Evolutionary conservation across 1,140 invertebrate genomes (phyloP), one percentile per base, ranked within the genome.

Genomic region (Eueides isabella): DNA sequence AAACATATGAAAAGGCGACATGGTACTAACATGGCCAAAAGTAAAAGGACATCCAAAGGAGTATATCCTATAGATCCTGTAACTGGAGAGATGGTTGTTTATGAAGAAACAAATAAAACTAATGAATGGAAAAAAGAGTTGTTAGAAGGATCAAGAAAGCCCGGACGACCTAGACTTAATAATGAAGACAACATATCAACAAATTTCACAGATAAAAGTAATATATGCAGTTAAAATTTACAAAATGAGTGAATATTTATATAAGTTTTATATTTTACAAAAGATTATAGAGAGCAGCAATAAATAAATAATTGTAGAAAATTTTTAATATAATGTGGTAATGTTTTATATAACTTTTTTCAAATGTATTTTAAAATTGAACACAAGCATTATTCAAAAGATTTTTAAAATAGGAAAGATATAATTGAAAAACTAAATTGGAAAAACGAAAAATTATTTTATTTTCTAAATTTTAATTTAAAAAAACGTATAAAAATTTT

Each of bases 1-100:
- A 96, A 96, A 80, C 96, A 96, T 77, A 96, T 96, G 96, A 96
- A 96, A 88, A 86, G 96, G 28, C 86, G 95, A 44, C 96, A 96
- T 74, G 94, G 95, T 44, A 95, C 81, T 11, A 84, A 90, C 38
- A 90, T 81, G 48, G 80, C 90, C 0, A 92, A 92, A 33, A 91
- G 86, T 64, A 91, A 90, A 78, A 77, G 80, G 12, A 89, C 89
- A 7, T 82, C 87, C 7, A 82, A 88, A 62, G 87, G 85, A n/a
- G 79, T 87, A 14, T 89, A 84, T 65, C 87, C 89, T 6, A 80
- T 91, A n/a, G 83, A 91, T 66, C 85, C 87, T 6, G 77, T 80
- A 2, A 88, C 89, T 0, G 87, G 86, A 11, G 82, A 87, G 75
- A 81, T 88, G 7, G 74, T 87, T 9, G 79, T 82, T 55, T 69